Evolutionary conservation across 2,113 vertebrate species (phyloP).

Genomic region (Catagonus wagneri): DNA sequence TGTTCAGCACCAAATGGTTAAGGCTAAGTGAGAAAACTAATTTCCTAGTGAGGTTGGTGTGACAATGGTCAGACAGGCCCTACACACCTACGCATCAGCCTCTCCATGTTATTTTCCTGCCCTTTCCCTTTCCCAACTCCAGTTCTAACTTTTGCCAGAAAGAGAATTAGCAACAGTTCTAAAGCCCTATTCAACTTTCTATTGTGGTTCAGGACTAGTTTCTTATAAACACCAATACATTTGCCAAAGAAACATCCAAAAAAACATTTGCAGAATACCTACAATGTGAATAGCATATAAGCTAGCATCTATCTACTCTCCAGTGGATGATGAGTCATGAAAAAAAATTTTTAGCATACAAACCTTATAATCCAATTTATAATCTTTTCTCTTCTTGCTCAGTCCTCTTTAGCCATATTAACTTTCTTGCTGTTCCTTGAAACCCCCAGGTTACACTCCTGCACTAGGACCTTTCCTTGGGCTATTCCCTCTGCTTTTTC

Average conservation of each 20-base stretch:
- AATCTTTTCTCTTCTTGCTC: not conserved
- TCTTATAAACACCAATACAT: constrained; percentile 45
- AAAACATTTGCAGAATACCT: not conserved
- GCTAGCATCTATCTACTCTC: not conserved
- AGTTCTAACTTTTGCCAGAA: not conserved
- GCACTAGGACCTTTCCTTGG: not conserved
- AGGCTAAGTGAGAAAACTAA: constrained; percentile 39
- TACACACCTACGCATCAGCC: not conserved
- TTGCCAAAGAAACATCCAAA: constrained; percentile 34
- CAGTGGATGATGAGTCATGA: not conserved
- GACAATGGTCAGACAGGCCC: not conserved
- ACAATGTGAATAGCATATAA: not conserved
- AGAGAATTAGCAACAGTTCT: constrained; percentile 12
- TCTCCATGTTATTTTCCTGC: not conserved
- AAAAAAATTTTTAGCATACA: not conserved
- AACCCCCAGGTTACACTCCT: not conserved
- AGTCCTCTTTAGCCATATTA: not conserved
- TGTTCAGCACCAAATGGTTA: constrained; percentile 40
- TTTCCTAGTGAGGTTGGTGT: not conserved
- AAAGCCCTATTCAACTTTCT: constrained; percentile 12
- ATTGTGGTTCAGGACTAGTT: not conserved
- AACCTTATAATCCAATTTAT: not conserved
- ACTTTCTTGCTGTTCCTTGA: constrained; percentile 14
- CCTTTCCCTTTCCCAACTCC: not conserved
- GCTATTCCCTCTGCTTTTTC: not conserved